Evolutionary conservation across 2,113 vertebrate genomes (phyloP), one percentile per base, ranked within the genome.

Genomic region (Cichladusa arquata): DNA sequence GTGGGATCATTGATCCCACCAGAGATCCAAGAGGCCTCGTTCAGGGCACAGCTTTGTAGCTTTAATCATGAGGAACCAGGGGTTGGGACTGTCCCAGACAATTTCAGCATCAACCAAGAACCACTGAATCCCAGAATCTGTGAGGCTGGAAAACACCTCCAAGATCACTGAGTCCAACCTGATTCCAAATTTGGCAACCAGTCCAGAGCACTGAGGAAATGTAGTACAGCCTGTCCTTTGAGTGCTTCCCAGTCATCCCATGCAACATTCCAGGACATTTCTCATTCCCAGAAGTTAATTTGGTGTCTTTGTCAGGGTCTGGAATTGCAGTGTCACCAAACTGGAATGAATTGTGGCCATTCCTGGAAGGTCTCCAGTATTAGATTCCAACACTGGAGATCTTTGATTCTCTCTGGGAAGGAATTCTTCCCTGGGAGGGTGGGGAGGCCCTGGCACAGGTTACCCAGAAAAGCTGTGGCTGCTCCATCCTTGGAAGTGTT

Each of bases 281-380:
- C 44, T 42, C 15, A 17, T 26, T 14, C 44, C n/a, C 9, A 6
- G 19, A 29, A 76, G 29, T 28, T 33, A 26, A 80, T 73, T 29
- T 40, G 40, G 7, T 33, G 44, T 17, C 13, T 66, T 62, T 38
- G 25, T 22, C 10, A 8, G 33, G 12, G 18, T 9, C 54, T 73
- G 51, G 17, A 92, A 66, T 92, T 82, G 16, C 93, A 65, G 72
- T 17, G 86, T 96, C 50, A 77, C 92, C 26, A 96, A 92, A 70
- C 85, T 82, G 0, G 72, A 94, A 47, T 76, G 79, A 91, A 76
- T 77, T 13, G 42, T 51, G 5, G 94, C 23, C 5, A 54, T 83
- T 64, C 90, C 72, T 57, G 95, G 86, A 14, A 79, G 73, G 14
- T 56, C 84, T 64, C 91, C 53, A 2, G 13, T 71, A 85, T 69